Evolutionary conservation across 2,797 vertebrate genomes (phyloP), one percentile per base, ranked within the genome.

Genomic region (Acrocephalus scirpaceus): DNA sequence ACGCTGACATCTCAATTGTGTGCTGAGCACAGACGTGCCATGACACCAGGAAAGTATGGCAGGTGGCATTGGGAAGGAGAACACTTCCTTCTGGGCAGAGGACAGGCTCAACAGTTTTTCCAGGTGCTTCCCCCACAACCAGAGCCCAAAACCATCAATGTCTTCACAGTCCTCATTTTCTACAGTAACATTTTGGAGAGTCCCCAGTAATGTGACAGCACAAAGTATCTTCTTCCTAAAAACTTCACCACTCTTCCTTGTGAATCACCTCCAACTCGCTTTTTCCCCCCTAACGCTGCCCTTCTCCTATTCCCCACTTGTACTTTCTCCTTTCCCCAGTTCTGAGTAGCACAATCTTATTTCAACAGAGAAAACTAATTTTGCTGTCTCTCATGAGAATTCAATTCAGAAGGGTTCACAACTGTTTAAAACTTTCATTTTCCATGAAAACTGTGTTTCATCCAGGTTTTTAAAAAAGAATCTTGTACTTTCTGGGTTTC

Each of bases 281-380:
- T 44, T 32, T 10, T 0, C 2, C 8, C 3, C 11, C 4, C 5
- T 14, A 42, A 27, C 0, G 10, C 4, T 1, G 0, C 17, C 23
- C 8, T 91, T 72, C 44, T 92, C 32, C 54, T 26, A 22, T 14
- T 75, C 54, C 26, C 53, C 5, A 10, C 15, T n/a, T 69, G 10
- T 6, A 22, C 85, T 58, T 84, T 54, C 67, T 87, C 40, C 44
- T 65, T 82, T 54, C 25, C 44, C 12, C 36, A 21, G 12, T 54
- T 70, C 32, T 20, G 8, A 91, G 36, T 5, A 56, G 53, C 27
- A 54, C 22, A 62, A 32, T 54, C 16, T 12, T 60, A 76, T 70
- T 79, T 75, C 71, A 79, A 47, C 9, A 9, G 3, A 82, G 38
- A 89, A 80, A 84, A 91, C 58, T 14, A 62, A 47, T 45, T 88